Base-by-base conservation (phyloP, 2,113 vertebrate species). In the Collichthys lucidus region DNA sequence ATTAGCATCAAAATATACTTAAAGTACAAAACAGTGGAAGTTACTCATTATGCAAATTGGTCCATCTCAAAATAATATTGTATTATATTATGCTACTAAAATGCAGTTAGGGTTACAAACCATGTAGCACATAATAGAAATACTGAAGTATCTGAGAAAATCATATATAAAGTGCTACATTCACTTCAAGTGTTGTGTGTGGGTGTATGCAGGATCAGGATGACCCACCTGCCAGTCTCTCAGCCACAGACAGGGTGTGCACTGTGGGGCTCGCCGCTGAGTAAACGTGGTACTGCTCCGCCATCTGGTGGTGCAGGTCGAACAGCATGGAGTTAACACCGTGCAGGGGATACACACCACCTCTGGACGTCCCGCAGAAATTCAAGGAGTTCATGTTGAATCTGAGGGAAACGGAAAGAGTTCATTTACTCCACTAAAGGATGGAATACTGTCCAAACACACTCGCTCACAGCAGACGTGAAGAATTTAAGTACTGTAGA, bases 191-290 rank as follows among this genome's bases (percentile, higher is more conserved):
- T 42, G 60, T 26, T 3, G 29, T 7, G 49, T 40, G 35, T 40
- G 8, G 8, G 19, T 16, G 3, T n/a, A 53, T 19, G 4, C 35
- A 3, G 56, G 22, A 24, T 4, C 3, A 4, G 40, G 26, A 1
- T 4, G 46, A 80, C 85, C 67, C 68, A 96, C 95, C 96, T 86
- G 95, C 95, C 49, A 96, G 91, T 35, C 94, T 93, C 88, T 96
- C 95, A 0, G 94, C 95, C 80, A 96, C 92, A 20, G 94, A 92
- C 6, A 93, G 83, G 2, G 93, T 90, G 67, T 94, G 94, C 40
- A 79, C 76, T 0, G 92, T 20, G 7, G 93, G 87, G 31, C 86
- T 75, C 17, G 80, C 72, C 2, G 90, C 65, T 0, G 92, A 80
- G 49, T 82, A 90, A 17, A 85, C 47, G 67, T 83, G 93, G 86